Percentiles rank a stretch among this genome's conserved stretches.
Conservation (phyloP, 2,113 vertebrate genomes). For the Pygoscelis adeliae region DNA sequence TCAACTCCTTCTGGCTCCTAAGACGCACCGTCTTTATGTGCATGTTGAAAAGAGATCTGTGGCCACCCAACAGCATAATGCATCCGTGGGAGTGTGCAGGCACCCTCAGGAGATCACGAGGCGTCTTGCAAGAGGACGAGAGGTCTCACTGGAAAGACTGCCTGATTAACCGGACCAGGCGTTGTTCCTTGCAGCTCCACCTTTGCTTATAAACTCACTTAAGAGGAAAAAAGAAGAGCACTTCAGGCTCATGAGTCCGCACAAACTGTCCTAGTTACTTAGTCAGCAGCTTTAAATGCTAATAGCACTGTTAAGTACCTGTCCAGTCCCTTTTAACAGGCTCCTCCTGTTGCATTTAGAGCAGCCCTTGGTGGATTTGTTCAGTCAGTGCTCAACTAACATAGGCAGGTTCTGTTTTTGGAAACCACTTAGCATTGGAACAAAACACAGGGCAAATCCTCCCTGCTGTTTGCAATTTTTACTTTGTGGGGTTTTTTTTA, state of each 20-base stretch:
- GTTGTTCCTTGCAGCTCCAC: not conserved
- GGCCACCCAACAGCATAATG: not conserved
- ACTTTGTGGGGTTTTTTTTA: not conserved
- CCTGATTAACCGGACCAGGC: not conserved
- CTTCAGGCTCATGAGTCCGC: not conserved
- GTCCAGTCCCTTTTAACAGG: not conserved
- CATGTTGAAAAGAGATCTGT: not conserved
- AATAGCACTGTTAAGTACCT: not conserved
- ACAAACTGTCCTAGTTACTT: not conserved
- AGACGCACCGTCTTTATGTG: not conserved
- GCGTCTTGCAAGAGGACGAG: not conserved
- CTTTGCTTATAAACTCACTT: not conserved
- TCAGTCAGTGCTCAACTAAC: not conserved
- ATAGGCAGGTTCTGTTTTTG: not conserved
- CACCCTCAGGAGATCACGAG: not conserved
- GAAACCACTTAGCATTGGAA: not conserved
- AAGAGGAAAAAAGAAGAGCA: not conserved
- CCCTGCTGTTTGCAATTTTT: not conserved
- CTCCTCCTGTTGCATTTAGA: not conserved
- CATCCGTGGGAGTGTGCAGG: not conserved
- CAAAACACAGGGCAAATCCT: not conserved
- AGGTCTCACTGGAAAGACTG: not conserved
- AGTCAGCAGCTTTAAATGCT: not conserved
- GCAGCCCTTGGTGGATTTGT: not conserved
- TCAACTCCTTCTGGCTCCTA: not conserved